Evolutionary conservation across 1,140 invertebrate species (phyloP), one percentile per base, ranked within the genome.

Genomic region (Drosophila chauvacae): DNA sequence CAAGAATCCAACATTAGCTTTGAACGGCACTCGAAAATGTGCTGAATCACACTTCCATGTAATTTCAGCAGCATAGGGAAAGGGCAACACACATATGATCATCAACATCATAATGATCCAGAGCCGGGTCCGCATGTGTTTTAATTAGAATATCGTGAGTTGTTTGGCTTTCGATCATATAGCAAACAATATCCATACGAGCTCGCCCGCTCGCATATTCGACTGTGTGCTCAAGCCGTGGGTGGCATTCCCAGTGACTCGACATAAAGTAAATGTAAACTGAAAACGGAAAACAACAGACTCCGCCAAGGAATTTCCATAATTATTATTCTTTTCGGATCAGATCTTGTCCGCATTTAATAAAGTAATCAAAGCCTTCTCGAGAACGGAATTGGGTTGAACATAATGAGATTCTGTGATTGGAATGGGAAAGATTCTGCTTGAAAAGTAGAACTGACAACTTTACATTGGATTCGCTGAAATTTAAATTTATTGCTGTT

Each of bases 71-170:
- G 80, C 76, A 68, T 59, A 51, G 70, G 64, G 53, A 84, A 77
- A 78, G 81, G 65, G 48, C 62, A 77, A 26, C 45, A 45, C 47
- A 70, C 65, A 26, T 45, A 62, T 56, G 57, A 64, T 63, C 37
- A 77, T 42, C n/a, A 71, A 39, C 11, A 55, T 48, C 16, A 72
- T 69, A 37, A 57, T 76, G 41, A 47, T 77, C 60, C 55, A 56
- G 68, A 63, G 76, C 53, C 37, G n/a, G 37, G 77, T 63, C 73
- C 68, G 80, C 75, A 80, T 87, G 72, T 80, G 85, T 88, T 88
- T 88, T 88, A 88, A 88, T 88, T 88, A 90, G 85, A 88, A 88
- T 88, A 90, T 88, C 85, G 85, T 90, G 84, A 72, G 77, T 90
- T 90, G 85, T 90, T 88, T 88, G 81, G 85, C 81, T 90, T 90